These are phyloP conservation scores for Tetrax tetrax DNA, from an alignment of 2,113 vertebrate genomes.

Conservation along the genomic window DNA sequence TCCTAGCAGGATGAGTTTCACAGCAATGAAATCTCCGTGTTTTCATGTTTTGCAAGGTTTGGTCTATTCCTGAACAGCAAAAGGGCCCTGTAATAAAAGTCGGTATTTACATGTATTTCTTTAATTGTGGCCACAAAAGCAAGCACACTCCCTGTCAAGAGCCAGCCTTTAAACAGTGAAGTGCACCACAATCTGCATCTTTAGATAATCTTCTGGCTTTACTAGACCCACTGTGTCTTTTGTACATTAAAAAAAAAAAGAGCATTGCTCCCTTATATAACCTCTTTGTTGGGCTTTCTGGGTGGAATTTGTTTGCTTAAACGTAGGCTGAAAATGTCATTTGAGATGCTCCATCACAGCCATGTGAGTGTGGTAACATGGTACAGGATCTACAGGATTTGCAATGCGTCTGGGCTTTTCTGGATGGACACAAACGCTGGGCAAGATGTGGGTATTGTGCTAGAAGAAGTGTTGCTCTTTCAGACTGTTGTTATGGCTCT, in stretches of 20 bases:
- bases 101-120: neutral
- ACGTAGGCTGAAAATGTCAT: neutral
- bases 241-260: neutral
- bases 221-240: neutral
- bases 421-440: neutral
- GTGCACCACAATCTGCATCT: neutral
- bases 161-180: neutral
- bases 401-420: neutral
- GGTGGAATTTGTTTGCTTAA: constrained; percentile 25
- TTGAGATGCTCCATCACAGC: neutral
- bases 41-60: neutral
- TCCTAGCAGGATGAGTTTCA: neutral
- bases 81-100: neutral
- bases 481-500: neutral
- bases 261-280: neutral
- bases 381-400: neutral
- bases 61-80: neutral
- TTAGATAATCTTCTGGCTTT: neutral
- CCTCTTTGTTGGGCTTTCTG: neutral
- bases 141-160: neutral
- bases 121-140: neutral
- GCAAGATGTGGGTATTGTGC: accelerated
- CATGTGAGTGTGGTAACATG: accelerated
- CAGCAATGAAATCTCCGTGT: neutral
- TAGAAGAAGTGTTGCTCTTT: neutral